Conservation (phyloP, 2,797 vertebrate species). For the Champsocephalus gunnari region DNA sequence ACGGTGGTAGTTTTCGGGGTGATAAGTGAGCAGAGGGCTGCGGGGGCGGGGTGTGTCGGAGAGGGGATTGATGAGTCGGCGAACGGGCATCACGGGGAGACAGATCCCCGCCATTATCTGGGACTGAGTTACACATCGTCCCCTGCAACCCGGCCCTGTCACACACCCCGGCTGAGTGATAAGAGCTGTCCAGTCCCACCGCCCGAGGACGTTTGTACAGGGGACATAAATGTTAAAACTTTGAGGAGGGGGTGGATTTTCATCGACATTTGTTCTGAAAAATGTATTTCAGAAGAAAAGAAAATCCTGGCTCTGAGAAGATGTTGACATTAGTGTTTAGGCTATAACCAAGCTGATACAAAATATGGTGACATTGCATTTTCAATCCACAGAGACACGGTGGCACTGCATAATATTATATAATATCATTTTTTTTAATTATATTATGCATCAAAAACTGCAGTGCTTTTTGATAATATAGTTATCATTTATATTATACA, state of each 20-base stretch:
- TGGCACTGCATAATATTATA: not conserved
- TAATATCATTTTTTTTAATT: not conserved
- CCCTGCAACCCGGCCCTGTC: constrained; percentile 32
- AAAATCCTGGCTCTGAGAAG: not conserved
- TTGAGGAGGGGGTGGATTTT: constrained; percentile 1
- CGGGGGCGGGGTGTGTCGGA: constrained; percentile 63
- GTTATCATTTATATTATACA: not conserved
- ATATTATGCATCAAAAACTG: not conserved
- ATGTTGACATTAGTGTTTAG: not conserved
- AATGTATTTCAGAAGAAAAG: constrained; percentile 1
- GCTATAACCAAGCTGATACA: not conserved
- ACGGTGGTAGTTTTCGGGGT: constrained; percentile 54
- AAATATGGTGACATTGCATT: not conserved
- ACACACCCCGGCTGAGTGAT: constrained; percentile 56
- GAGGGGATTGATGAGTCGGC: constrained; percentile 66
- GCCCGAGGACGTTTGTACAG: constrained; percentile 3
- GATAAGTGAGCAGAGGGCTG: constrained; percentile 69
- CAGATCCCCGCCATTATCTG: constrained; percentile 74
- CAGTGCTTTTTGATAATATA: not conserved
- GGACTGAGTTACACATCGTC: constrained; percentile 66
- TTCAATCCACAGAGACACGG: not conserved
- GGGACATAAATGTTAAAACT: constrained; percentile 37
- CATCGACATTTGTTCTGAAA: constrained; percentile 15
- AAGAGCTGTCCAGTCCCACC: constrained; percentile 50
- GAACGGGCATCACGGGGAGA: constrained; percentile 53